Conservation (phyloP, 1,140 invertebrate genomes). For the Dinothrombium tinctorium region DNA sequence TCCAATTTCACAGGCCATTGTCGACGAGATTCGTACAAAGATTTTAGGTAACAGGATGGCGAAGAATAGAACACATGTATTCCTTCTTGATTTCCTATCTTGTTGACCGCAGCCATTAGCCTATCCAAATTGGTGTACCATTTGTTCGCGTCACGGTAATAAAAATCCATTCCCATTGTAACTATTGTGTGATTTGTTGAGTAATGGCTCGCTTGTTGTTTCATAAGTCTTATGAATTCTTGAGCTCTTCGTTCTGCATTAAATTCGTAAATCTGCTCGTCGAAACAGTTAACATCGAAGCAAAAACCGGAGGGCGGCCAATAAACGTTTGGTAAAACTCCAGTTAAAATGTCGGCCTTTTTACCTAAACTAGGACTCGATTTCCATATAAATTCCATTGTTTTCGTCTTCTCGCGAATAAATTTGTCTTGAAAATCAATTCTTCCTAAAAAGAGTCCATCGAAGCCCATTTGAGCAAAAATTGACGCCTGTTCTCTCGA, state of each 20-base stretch:
- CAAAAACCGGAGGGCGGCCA: slow-evolving; percentile 31
- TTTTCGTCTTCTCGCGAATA: slow-evolving; percentile 31
- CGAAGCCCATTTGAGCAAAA: slow-evolving; percentile 38
- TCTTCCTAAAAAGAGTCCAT: slow-evolving; percentile 63
- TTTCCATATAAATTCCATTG: slow-evolving; percentile 65
- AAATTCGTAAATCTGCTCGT: slow-evolving; percentile 29
- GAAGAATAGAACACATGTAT: slow-evolving; percentile 76
- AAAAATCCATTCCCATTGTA: slow-evolving; percentile 85
- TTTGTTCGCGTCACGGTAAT: slow-evolving; percentile 49
- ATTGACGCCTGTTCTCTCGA: slow-evolving; percentile 56
- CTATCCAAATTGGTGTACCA: slow-evolving; percentile 70
- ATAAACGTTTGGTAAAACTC: slow-evolving; percentile 27
- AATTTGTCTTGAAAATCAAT: slow-evolving; percentile 66
- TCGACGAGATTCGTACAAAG: slow-evolving; percentile 38
- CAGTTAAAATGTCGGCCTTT: slow-evolving; percentile 23
- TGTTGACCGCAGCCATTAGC: slow-evolving; percentile 38
- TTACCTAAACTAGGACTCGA: slow-evolving; percentile 18
- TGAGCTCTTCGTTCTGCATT: slow-evolving; percentile 23
- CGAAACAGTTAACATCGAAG: slow-evolving; percentile 31
- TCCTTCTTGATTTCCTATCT: slow-evolving; percentile 18
- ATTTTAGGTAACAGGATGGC: slow-evolving; percentile 71
- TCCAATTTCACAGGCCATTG: slow-evolving; percentile 29
- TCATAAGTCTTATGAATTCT: slow-evolving; percentile 23
- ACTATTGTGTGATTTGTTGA: slow-evolving; percentile 47
- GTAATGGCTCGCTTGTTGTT: slow-evolving; percentile 18